These are phyloP conservation scores for Invenusta paracnida DNA, from an alignment of 2,888 invertebrate species.

Conservation along the genomic window DNA sequence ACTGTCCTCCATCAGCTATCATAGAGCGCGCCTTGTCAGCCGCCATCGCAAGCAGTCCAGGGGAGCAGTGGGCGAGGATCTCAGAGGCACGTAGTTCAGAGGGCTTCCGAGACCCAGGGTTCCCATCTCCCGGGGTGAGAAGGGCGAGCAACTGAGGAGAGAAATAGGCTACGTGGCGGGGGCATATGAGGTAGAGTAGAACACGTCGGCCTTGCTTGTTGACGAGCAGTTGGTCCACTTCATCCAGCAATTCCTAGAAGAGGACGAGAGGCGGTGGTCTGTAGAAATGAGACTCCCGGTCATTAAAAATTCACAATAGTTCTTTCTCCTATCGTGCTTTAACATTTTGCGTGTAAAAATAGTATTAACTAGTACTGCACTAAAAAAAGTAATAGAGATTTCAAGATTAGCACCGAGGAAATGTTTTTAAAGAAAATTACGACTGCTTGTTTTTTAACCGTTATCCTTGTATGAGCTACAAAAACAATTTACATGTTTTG, in stretches of 20 bases:
- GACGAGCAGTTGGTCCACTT: conserved; percentile 69
- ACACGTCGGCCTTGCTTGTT: conserved; percentile 81
- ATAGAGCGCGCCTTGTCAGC: conserved; percentile 51
- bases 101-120: neutral
- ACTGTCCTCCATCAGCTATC: conserved; percentile 51
- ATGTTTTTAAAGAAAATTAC: too few species aligned
- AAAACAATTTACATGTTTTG: too few species aligned
- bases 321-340: too few species aligned
- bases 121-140: conserved; percentile 67
- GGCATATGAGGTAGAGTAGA: conserved; percentile 78
- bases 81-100: conserved; percentile 46
- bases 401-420: too few species aligned
- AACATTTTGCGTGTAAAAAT: too few species aligned
- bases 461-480: too few species aligned
- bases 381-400: too few species aligned
- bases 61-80: conserved; percentile 43
- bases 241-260: conserved; percentile 66
- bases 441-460: too few species aligned
- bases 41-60: conserved; percentile 51
- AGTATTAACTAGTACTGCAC: too few species aligned
- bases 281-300: too few species aligned
- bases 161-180: conserved; percentile 74
- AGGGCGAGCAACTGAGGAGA: conserved; percentile 74
- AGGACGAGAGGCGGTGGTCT: too few species aligned
- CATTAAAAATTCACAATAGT: too few species aligned